Conservation (phyloP, 30 jellyfish, hydroid and myxozoan genomes). For the Hydractinia symbiolongicarpus region DNA sequence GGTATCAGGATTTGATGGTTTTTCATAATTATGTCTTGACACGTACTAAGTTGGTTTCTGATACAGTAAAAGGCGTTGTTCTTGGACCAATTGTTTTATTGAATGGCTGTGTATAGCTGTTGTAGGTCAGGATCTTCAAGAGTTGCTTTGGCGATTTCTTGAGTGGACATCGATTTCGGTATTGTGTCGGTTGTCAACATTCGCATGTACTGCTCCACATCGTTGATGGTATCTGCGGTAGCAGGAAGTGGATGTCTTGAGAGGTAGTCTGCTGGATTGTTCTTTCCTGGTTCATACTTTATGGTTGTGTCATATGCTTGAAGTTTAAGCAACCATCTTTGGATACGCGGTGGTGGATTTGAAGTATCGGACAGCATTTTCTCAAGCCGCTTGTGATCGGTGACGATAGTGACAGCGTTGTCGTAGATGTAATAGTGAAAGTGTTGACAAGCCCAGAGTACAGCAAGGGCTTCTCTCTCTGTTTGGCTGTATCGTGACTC, state of each 20-base stretch:
- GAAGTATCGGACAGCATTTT: conserved; percentile 11
- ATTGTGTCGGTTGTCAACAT: background rate
- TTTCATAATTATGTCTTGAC: conserved; percentile 1
- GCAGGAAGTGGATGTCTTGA: conserved; percentile 26
- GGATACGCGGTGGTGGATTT: conserved; percentile 44
- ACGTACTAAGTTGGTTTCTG: conserved; percentile 12
- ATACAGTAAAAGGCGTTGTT: background rate
- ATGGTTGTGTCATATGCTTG: conserved; percentile 29
- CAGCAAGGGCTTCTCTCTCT: conserved; percentile 39
- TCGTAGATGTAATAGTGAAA: conserved; percentile 36
- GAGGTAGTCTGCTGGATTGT: conserved; percentile 27
- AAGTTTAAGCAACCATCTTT: conserved; percentile 21
- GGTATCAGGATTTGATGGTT: conserved; percentile 19
- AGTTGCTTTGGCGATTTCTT: background rate
- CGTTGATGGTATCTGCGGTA: background rate
- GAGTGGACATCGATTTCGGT: background rate
- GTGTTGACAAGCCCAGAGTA: conserved; percentile 26
- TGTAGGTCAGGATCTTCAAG: background rate
- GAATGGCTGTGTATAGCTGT: background rate
- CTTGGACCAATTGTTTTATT: background rate
- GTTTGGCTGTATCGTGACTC: conserved; percentile 37
- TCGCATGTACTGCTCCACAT: background rate
- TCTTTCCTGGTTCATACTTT: conserved; percentile 23
- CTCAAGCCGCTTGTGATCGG: conserved; percentile 44
- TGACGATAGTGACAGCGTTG: conserved; percentile 27